phyloP scores from a whole-genome alignment of 1,140 invertebrate genomes.

The Kradibia gibbosae region DNA sequence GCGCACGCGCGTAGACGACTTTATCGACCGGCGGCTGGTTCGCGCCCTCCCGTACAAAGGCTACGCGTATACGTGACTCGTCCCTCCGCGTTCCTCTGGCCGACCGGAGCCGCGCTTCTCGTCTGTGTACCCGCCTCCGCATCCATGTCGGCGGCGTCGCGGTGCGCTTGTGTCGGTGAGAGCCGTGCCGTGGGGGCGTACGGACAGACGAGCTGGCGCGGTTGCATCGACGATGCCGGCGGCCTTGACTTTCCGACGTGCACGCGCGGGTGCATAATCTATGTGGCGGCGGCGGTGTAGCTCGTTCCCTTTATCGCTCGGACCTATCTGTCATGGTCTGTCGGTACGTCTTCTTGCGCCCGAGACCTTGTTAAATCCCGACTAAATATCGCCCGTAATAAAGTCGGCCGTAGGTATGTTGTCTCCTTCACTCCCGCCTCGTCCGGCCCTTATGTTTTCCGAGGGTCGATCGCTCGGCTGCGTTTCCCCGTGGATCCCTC shows the following conservation, averaged over 20 bases:
- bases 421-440: not conserved
- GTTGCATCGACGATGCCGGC: conserved; percentile 48
- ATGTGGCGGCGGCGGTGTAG: not conserved
- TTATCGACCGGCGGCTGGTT: conserved; percentile 39
- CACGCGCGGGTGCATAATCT: conserved; percentile 24
- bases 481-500: not conserved
- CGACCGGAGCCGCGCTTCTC: conserved; percentile 23
- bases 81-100: conserved; percentile 15
- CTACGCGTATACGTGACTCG: not conserved
- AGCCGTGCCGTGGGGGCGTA: conserved; percentile 34
- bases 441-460: not conserved
- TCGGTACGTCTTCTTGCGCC: not conserved
- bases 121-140: conserved; percentile 50
- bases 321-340: not conserved
- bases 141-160: not conserved
- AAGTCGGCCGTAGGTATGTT: not conserved
- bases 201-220: conserved; percentile 47
- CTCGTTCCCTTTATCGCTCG: not conserved
- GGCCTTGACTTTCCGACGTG: conserved; percentile 65
- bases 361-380: conserved; percentile 21
- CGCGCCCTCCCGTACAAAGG: not conserved
- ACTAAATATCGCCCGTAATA: not conserved
- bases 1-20: conserved; percentile 47
- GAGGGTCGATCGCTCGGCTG: too few species aligned
- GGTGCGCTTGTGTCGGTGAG: not conserved